Conservation (phyloP, 2,113 vertebrate genomes). For the Smithornis capensis region DNA sequence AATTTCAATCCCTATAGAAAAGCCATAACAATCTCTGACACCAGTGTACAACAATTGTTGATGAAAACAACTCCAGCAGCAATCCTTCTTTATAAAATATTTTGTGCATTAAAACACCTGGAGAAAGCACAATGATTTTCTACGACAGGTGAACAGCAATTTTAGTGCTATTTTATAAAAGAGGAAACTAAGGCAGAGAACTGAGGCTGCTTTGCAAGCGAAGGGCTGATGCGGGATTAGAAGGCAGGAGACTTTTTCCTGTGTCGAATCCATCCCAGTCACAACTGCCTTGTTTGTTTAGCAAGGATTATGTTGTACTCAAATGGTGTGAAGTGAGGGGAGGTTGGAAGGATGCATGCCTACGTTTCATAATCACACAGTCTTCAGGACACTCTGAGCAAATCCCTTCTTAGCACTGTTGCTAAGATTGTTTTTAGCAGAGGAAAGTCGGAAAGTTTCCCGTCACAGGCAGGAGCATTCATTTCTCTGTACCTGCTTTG, state of each 20-base stretch:
- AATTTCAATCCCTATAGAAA: slow-evolving; percentile 36
- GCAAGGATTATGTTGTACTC: neutral
- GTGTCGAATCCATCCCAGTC: neutral
- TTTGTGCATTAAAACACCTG: neutral
- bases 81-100: neutral
- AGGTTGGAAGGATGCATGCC: neutral
- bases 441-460: neutral
- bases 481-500: neutral
- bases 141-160: neutral
- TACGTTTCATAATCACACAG: accelerated
- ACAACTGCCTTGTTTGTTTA: neutral
- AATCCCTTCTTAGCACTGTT: neutral
- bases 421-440: neutral
- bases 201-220: neutral
- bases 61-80: neutral
- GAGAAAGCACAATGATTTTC: neutral
- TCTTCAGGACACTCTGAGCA: neutral
- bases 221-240: neutral
- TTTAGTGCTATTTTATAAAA: neutral
- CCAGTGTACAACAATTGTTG: neutral
- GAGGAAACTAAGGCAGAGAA: neutral
- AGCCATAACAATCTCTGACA: neutral
- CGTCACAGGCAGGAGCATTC: neutral
- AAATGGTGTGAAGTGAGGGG: neutral
- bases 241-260: neutral